A percentile compares a stretch with the other conserved stretches of the same genome.
These are phyloP conservation scores for Cebidichthys violaceus DNA, from an alignment of 2,113 vertebrate species.

Conservation along the genomic window DNA sequence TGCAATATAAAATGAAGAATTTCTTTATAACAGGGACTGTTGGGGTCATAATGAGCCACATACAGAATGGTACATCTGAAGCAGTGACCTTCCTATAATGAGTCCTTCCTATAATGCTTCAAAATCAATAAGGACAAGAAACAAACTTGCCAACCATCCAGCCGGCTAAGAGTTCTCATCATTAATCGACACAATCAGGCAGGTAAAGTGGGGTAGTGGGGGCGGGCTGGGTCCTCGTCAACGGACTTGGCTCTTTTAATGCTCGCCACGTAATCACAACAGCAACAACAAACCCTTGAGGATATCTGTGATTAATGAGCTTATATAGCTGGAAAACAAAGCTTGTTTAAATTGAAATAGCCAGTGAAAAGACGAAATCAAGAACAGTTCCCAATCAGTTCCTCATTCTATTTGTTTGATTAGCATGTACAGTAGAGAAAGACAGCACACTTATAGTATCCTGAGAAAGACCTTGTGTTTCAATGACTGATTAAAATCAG, in stretches of 20 bases:
- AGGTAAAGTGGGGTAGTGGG: constrained; percentile 35
- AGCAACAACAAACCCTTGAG: constrained; percentile 30
- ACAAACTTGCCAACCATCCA: background rate
- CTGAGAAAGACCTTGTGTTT: background rate
- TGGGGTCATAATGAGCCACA: background rate
- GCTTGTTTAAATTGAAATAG: background rate
- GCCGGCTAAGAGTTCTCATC: constrained; percentile 38
- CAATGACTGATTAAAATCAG: background rate
- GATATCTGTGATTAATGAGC: constrained; percentile 37
- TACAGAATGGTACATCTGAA: background rate
- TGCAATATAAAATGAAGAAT: background rate
- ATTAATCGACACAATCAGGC: constrained; percentile 60
- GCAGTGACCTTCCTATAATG: background rate
- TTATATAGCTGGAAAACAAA: background rate
- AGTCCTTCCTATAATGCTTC: background rate
- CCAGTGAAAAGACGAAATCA: constrained; percentile 39
- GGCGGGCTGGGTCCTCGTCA: constrained; percentile 47
- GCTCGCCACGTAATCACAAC: constrained; percentile 45
- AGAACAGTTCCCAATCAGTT: background rate
- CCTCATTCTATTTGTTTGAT: constrained; percentile 18
- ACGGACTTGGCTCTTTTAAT: constrained; percentile 48
- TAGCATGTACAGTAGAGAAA: constrained; percentile 2
- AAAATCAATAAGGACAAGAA: constrained; percentile 20
- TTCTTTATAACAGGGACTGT: background rate
- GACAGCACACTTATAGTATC: background rate